Conservation (phyloP, 1,140 invertebrate species). For the Drosophila mauritiana region DNA sequence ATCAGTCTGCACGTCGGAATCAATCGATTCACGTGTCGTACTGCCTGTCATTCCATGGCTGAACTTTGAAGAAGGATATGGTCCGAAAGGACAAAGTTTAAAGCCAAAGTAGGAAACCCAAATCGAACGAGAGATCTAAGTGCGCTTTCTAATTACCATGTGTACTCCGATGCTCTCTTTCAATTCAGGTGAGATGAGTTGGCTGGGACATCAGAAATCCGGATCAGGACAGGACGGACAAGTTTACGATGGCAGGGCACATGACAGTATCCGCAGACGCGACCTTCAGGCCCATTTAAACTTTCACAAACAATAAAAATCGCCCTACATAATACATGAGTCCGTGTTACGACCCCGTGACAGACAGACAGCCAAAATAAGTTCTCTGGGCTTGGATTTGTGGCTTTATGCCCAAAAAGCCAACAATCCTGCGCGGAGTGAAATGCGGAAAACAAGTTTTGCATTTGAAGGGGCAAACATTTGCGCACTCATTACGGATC, state of each 20-base stretch:
- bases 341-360: slow-evolving; percentile 35
- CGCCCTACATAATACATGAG: slow-evolving; percentile 66
- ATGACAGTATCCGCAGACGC: slow-evolving; percentile 47
- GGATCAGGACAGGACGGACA: slow-evolving; percentile 24
- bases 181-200: slow-evolving; percentile 14
- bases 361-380: slow-evolving; percentile 33
- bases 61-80: slow-evolving; percentile 15
- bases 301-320: slow-evolving; percentile 68
- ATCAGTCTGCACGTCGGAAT: slow-evolving; percentile 30
- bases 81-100: slow-evolving; percentile 37
- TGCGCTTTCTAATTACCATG: slow-evolving; percentile 44
- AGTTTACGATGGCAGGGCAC: slow-evolving; percentile 21
- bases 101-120: slow-evolving; percentile 9
- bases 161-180: slow-evolving; percentile 17
- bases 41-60: slow-evolving; percentile 36
- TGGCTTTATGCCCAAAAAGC: slow-evolving; percentile 26
- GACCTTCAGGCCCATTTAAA: slow-evolving; percentile 48
- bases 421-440: background rate
- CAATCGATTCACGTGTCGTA: slow-evolving; percentile 38
- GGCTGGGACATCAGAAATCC: background rate
- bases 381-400: slow-evolving; percentile 18
- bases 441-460: slow-evolving; percentile 16
- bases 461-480: slow-evolving; percentile 44
- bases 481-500: slow-evolving; percentile 52
- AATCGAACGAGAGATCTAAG: slow-evolving; percentile 14